These are phyloP conservation scores for Drosophila nigrodunni DNA, from an alignment of 1,140 invertebrate genomes.

Conservation along the genomic window DNA sequence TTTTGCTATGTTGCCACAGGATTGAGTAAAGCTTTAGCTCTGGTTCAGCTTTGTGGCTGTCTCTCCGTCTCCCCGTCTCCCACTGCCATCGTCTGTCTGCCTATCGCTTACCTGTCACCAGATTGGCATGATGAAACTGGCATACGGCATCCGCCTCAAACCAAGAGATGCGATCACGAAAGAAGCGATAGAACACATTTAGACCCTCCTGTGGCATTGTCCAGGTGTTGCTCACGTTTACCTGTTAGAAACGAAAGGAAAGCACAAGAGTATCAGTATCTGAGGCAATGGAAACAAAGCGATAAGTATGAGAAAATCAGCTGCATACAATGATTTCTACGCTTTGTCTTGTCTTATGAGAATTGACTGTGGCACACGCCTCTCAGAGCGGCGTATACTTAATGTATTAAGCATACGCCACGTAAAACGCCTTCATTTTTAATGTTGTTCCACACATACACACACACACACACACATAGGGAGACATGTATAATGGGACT, in stretches of 20 bases:
- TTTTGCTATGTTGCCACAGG: background rate
- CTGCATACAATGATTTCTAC: conserved; percentile 19
- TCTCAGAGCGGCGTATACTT: conserved; percentile 59
- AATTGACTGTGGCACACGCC: conserved; percentile 21
- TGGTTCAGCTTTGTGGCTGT: conserved; percentile 36
- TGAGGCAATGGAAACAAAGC: background rate
- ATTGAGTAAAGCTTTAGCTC: background rate
- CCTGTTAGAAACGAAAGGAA: conserved; percentile 85
- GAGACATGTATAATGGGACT: conserved; percentile 12
- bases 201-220: conserved; percentile 90
- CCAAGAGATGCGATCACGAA: conserved; percentile 91
- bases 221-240: conserved; percentile 91
- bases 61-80: background rate
- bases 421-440: conserved; percentile 79
- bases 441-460: conserved; percentile 48
- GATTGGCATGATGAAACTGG: conserved; percentile 91
- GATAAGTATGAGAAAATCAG: conserved; percentile 1
- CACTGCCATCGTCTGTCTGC: background rate
- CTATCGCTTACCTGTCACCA: conserved; percentile 88
- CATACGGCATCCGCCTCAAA: conserved; percentile 91
- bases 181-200: conserved; percentile 91
- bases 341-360: conserved; percentile 45
- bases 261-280: background rate
- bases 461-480: background rate
- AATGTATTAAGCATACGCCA: conserved; percentile 76